phyloP scores from a whole-genome alignment of 2,797 vertebrate genomes.

The Eutrigla gurnardus region DNA sequence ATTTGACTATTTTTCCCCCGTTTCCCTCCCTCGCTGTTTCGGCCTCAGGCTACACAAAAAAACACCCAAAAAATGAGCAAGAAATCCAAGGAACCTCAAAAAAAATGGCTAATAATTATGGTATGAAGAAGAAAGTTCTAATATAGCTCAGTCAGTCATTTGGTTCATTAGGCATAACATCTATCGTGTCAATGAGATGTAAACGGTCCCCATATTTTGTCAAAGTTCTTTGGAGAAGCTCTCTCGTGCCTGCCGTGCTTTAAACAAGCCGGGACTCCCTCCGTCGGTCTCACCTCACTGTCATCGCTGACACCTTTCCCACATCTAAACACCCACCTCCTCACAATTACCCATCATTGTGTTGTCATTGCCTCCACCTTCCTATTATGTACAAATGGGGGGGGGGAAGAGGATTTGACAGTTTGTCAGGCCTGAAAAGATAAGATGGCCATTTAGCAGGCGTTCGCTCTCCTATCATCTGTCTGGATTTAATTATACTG shows the following conservation, averaged over 20 bases:
- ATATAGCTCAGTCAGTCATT: no score
- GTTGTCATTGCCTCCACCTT: slow-evolving; percentile 68
- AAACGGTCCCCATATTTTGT: no score
- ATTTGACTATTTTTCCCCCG: no score
- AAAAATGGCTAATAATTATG: no score
- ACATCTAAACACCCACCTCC: slow-evolving; percentile 55
- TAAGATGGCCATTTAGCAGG: slow-evolving; percentile 76
- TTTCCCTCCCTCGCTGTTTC: no score
- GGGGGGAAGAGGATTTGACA: slow-evolving; percentile 69
- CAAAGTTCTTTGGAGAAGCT: background rate
- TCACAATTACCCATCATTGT: slow-evolving; percentile 75
- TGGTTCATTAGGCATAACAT: no score
- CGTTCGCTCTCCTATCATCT: slow-evolving; percentile 63
- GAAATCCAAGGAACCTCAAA: no score
- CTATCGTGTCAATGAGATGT: no score
- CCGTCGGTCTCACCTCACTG: slow-evolving; percentile 46
- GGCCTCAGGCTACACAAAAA: no score
- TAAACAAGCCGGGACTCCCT: slow-evolving; percentile 55
- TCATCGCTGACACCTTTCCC: slow-evolving; percentile 54
- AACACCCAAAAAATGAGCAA: no score
- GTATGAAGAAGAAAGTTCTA: no score
- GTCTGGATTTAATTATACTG: slow-evolving; percentile 78
- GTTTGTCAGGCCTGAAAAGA: slow-evolving; percentile 71
- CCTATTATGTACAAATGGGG: slow-evolving; percentile 70
- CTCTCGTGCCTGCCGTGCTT: background rate